phyloP scores from a whole-genome alignment of 2,888 invertebrate species.

The Erebia epiphron region DNA sequence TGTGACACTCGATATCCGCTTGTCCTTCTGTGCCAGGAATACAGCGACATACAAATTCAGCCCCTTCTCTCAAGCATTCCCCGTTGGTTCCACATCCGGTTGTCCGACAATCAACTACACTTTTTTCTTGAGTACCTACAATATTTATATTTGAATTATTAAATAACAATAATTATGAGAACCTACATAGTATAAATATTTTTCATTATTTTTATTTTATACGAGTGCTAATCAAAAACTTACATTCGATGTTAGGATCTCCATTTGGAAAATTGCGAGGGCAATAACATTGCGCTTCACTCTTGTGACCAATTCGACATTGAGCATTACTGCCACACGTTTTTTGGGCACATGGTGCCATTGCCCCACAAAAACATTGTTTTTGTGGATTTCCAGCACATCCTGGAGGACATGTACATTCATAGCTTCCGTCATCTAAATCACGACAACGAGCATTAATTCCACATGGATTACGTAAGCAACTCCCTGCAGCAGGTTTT shows the following conservation, averaged over 20 bases:
- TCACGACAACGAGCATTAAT: constrained; percentile 92
- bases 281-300: constrained; percentile 92
- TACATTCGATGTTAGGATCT: constrained; percentile 93
- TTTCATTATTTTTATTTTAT: neutral
- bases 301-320: constrained; percentile 87
- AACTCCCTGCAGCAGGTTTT: constrained; percentile 87
- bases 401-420: constrained; percentile 90
- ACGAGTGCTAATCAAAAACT: constrained; percentile 62
- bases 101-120: constrained; percentile 90
- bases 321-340: constrained; percentile 92
- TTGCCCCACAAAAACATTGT: constrained; percentile 90
- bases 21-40: constrained; percentile 89
- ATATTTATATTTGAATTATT: neutral
- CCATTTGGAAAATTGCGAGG: constrained; percentile 91
- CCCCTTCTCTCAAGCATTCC: constrained; percentile 93
- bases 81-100: constrained; percentile 93
- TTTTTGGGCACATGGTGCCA: constrained; percentile 90
- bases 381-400: constrained; percentile 92
- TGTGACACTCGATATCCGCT: constrained; percentile 87
- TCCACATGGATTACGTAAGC: constrained; percentile 92
- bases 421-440: constrained; percentile 87
- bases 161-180: neutral
- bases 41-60: constrained; percentile 92
- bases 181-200: neutral
- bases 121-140: constrained; percentile 82